Evolutionary conservation across 2,113 vertebrate species (phyloP).

Genomic region (Cyanoramphus novaezelandiae): DNA sequence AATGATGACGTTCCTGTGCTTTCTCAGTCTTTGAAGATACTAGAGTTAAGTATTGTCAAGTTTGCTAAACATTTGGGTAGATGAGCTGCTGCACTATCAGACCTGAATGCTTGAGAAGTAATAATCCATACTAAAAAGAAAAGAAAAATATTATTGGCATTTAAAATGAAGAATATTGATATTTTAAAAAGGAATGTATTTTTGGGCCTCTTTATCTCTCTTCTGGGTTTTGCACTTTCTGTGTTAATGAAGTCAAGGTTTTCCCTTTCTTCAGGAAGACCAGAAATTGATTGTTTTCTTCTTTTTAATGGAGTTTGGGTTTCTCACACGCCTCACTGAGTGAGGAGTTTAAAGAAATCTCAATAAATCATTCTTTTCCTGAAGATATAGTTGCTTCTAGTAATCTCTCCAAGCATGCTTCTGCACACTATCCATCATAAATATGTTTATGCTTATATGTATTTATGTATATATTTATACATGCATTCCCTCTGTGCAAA

Average conservation of each 20-base stretch:
- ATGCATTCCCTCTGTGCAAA: neutral
- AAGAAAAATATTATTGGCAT: neutral
- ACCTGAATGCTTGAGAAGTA: neutral
- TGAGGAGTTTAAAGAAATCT: neutral
- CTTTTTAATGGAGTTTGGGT: neutral
- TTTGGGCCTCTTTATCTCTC: neutral
- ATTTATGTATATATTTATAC: neutral
- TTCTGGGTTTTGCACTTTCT: neutral
- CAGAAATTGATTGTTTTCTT: neutral
- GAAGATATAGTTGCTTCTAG: neutral
- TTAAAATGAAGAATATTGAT: neutral
- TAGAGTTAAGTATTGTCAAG: neutral
- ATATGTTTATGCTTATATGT: neutral
- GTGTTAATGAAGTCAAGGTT: neutral
- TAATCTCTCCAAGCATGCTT: neutral
- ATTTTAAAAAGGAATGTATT: neutral
- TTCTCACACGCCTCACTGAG: neutral
- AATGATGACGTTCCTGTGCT: slow-evolving; percentile 18
- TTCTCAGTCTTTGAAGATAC: neutral
- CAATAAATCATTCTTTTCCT: neutral
- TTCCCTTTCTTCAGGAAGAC: neutral
- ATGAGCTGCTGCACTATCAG: neutral
- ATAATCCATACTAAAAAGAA: neutral
- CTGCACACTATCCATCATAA: neutral
- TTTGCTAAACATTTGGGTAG: neutral